Base-by-base conservation (phyloP, 2,113 vertebrate genomes). In the Aptenodytes forsteri region DNA sequence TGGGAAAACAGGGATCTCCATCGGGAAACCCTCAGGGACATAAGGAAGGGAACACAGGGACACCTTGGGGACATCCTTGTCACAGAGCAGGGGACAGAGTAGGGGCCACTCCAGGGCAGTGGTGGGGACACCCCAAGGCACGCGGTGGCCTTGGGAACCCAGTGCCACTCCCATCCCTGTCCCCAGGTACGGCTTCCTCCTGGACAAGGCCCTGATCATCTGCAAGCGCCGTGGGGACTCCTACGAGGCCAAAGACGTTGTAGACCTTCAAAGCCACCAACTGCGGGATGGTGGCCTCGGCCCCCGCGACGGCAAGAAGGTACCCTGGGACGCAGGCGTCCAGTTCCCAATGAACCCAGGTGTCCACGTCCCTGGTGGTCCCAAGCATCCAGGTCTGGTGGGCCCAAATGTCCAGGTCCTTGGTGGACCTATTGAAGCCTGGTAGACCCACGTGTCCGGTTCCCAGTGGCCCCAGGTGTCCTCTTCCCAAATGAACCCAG, bases 211-310 rank as follows among this genome's bases (percentile, higher is more conserved):
- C 25, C 97, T 99, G 96, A 97, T 99, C 80, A 98, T 99, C 90
- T 99, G 99, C 95, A 99, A 99, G 95, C 99, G 98, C 88, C 99
- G 99, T 25, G 99, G 99, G 2, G 99, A 99, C 94, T 98, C 97
- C 6, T 99, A 99, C 8, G 99, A 99, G 87, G 96, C 99, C 66
- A 99, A 99, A 96, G 98, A 98, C 8, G 97, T 99, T 5, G 98
- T 99, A 47, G 98, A 99, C 16, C 98, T 99, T 26, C 98, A 99
- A 66, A 95, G 96, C 88, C 99, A 98, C 98, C 99, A 99, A 44
- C 95, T 99, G 65, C 93, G 98, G 46, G 99, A 99, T 1, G 99
- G 99, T 50, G 93, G 97, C 30, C 93, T 95, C 0, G 98, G 98
- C 26, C 98, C 99, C 3, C 98, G 98, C 2, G 99, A 99, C 3